These are phyloP conservation scores for Gandaritis pyraliata DNA, from an alignment of 2,888 invertebrate species.

Conservation along the genomic window DNA sequence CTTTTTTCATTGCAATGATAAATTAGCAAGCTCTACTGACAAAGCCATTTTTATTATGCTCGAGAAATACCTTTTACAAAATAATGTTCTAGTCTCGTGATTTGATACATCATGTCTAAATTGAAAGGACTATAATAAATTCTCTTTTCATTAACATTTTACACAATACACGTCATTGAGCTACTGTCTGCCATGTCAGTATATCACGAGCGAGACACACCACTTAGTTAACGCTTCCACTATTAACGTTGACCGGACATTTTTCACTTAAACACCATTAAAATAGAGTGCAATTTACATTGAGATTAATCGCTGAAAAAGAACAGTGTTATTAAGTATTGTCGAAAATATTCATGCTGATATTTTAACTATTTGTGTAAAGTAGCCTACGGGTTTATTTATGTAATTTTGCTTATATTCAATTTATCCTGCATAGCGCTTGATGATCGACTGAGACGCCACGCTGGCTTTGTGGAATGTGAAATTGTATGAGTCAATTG, in stretches of 20 bases:
- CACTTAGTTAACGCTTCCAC: constrained; percentile 52
- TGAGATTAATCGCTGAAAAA: constrained; percentile 4
- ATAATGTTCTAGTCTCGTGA: background rate
- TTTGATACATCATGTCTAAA: background rate
- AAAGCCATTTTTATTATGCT: too few relatives aligned
- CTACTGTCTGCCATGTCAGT: constrained; percentile 61
- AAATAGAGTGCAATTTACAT: constrained; percentile 12
- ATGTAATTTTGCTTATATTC: too few relatives aligned
- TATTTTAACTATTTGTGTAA: background rate
- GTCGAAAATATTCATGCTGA: background rate
- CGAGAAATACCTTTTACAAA: too few relatives aligned
- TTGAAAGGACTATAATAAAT: constrained; percentile 15
- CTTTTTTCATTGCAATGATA: too few relatives aligned
- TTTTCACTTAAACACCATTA: constrained; percentile 9
- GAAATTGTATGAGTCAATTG: too few relatives aligned
- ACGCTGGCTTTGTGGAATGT: too few relatives aligned
- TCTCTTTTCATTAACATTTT: constrained; percentile 21
- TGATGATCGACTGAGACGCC: too few relatives aligned
- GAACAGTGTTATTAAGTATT: constrained; percentile 6
- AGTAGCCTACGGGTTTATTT: too few relatives aligned
- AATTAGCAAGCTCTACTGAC: too few relatives aligned
- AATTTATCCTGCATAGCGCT: too few relatives aligned
- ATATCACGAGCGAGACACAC: constrained; percentile 59
- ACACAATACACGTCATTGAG: constrained; percentile 39
- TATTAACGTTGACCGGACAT: constrained; percentile 5